phyloP scores from a whole-genome alignment of 2,113 vertebrate species.

The Pleuronectes platessa region DNA sequence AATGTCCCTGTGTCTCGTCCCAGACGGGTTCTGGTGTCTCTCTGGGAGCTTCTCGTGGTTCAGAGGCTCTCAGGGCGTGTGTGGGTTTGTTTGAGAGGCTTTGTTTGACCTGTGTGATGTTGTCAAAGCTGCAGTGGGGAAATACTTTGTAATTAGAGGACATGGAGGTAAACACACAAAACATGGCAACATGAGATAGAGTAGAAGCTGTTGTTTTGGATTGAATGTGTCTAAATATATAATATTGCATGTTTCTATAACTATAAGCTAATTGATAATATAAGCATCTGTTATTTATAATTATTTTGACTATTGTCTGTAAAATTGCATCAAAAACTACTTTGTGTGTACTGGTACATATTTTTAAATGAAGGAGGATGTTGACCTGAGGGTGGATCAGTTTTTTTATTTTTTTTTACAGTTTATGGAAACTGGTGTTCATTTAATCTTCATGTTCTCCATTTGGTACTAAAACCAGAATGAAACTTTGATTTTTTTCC shows the following conservation, averaged over 20 bases:
- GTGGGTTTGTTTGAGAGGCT: constrained; percentile 20
- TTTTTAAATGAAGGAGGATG: not conserved
- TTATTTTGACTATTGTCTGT: not conserved
- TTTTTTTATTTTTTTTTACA: no score
- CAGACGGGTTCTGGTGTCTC: not conserved
- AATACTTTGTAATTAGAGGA: not conserved
- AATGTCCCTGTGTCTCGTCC: not conserved
- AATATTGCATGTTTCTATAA: not conserved
- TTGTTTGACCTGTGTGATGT: constrained; percentile 32
- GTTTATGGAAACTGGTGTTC: no score
- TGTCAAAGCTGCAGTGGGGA: constrained; percentile 1
- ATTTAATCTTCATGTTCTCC: no score
- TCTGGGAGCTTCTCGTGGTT: not conserved
- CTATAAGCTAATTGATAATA: not conserved
- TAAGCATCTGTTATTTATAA: not conserved
- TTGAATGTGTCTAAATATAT: not conserved
- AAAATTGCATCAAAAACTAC: not conserved
- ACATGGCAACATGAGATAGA: not conserved
- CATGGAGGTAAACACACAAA: not conserved
- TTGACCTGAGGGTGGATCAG: not conserved
- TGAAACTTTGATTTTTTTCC: not conserved
- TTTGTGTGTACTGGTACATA: not conserved
- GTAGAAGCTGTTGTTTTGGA: not conserved
- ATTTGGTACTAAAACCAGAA: not conserved
- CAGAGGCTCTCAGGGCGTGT: constrained; percentile 30